These are phyloP conservation scores for Acanthosoma haemorrhoidale DNA, from an alignment of 2,888 invertebrate species.

Conservation along the genomic window DNA sequence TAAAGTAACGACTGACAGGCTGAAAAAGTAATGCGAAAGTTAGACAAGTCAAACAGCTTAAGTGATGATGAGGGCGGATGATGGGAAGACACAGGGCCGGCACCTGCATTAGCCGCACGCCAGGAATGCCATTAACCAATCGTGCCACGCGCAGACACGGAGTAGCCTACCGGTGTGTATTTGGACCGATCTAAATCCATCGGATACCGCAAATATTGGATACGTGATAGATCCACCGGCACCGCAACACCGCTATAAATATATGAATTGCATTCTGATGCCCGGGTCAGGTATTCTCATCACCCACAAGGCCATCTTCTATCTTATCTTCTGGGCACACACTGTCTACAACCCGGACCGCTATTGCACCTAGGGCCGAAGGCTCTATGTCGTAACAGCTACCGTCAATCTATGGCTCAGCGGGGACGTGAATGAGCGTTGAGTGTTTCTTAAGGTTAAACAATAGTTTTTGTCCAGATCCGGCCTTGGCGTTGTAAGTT, in stretches of 20 bases:
- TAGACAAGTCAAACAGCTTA: no score
- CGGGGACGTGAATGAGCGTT: no score
- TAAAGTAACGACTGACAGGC: no score
- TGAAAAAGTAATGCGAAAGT: no score
- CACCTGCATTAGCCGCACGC: not conserved
- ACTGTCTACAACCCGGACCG: not conserved
- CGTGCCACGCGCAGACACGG: not conserved
- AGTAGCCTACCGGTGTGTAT: not conserved
- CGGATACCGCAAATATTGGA: conserved; percentile 3
- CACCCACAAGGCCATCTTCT: no score
- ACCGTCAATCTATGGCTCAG: no score
- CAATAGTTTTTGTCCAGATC: no score
- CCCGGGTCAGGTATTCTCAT: not conserved
- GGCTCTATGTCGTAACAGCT: no score
- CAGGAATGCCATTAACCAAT: not conserved
- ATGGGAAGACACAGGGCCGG: not conserved
- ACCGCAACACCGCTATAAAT: not conserved
- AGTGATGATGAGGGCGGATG: no score
- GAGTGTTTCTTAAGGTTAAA: no score
- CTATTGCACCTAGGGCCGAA: not conserved
- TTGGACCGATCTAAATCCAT: conserved; percentile 3
- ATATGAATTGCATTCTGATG: not conserved
- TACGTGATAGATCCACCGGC: not conserved
- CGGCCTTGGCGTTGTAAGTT: no score
- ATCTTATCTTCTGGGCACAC: no score